These are phyloP conservation scores for Tursiops truncatus DNA, from an alignment of 2,113 vertebrate genomes.

Conservation along the genomic window DNA sequence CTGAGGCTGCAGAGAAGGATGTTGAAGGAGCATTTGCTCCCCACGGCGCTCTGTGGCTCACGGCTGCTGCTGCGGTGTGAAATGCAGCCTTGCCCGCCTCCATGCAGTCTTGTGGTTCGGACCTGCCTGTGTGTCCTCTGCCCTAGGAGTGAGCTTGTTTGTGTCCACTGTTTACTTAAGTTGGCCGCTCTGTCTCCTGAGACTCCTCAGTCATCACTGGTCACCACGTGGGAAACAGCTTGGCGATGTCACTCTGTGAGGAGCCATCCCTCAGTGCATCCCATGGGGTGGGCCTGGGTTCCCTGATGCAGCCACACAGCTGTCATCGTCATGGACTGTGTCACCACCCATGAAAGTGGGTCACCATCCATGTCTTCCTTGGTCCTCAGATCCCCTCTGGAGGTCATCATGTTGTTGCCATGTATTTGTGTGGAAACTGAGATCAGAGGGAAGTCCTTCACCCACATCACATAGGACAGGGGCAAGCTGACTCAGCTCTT, in stretches of 20 bases:
- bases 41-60: background rate
- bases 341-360: background rate
- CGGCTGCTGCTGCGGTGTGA: background rate
- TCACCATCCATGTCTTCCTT: background rate
- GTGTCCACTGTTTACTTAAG: background rate
- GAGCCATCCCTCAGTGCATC: background rate
- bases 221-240: background rate
- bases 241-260: background rate
- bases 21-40: background rate
- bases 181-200: background rate
- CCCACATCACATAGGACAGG: background rate
- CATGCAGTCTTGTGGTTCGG: background rate
- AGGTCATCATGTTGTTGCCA: background rate
- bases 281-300: background rate
- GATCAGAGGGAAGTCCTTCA: background rate
- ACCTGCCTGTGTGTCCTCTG: background rate
- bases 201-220: background rate
- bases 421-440: background rate
- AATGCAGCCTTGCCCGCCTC: background rate
- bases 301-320: background rate
- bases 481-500: background rate
- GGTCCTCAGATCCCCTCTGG: background rate
- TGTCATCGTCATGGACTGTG: background rate
- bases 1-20: background rate
- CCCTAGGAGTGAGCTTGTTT: background rate